Conservation (phyloP, 1,140 invertebrate species). For the Hyles vespertilio region DNA sequence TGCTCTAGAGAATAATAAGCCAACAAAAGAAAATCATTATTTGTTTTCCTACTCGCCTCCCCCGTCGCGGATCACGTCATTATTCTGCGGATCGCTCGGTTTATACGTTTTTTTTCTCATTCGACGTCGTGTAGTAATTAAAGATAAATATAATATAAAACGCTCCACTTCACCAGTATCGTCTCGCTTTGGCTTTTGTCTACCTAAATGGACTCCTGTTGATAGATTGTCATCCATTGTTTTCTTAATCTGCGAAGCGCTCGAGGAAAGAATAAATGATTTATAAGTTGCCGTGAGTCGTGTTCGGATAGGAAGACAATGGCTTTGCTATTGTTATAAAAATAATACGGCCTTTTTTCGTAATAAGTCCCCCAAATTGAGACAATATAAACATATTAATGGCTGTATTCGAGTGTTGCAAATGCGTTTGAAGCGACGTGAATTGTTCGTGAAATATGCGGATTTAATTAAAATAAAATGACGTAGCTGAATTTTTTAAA, state of each 20-base stretch:
- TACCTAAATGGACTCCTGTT: slow-evolving; percentile 65
- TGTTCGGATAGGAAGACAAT: slow-evolving; percentile 16
- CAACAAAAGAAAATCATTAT: slow-evolving; percentile 73
- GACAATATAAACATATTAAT: too few species aligned
- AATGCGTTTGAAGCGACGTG: too few species aligned
- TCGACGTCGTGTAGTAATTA: slow-evolving; percentile 66
- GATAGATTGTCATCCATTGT: slow-evolving; percentile 72
- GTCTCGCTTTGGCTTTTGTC: slow-evolving; percentile 57
- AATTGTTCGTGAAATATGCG: too few species aligned
- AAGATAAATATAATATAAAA: slow-evolving; percentile 75
- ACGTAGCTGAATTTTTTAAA: too few species aligned
- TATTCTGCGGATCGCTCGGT: slow-evolving; percentile 54
- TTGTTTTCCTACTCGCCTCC: slow-evolving; percentile 64
- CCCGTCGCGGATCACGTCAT: slow-evolving; percentile 59
- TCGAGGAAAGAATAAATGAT: slow-evolving; percentile 66
- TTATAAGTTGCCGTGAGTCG: slow-evolving; percentile 46
- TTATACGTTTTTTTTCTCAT: slow-evolving; percentile 34
- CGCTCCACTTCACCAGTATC: slow-evolving; percentile 58
- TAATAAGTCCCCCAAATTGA: background rate
- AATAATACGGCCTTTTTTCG: slow-evolving; percentile 4
- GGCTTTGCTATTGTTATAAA: slow-evolving; percentile 18
- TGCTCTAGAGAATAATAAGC: slow-evolving; percentile 69
- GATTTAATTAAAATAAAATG: too few species aligned
- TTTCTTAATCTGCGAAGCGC: slow-evolving; percentile 63
- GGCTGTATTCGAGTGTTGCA: too few species aligned